Conservation (phyloP, 2,888 invertebrate species). For the Lochmaea crataegi region DNA sequence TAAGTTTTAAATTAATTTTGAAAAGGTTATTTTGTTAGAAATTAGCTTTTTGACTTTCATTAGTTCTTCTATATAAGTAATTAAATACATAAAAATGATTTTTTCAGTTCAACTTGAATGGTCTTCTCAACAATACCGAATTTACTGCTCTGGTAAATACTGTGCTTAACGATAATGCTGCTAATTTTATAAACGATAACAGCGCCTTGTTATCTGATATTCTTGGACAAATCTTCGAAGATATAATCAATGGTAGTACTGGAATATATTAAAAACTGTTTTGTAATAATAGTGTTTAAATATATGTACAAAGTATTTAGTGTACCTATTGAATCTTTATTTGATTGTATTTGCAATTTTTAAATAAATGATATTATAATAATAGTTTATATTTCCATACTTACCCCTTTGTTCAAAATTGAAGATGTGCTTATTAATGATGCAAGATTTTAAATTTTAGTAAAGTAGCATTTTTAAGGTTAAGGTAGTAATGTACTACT, state of each 20-base stretch:
- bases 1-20: conserved; percentile 3
- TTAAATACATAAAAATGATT: background rate
- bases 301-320: too few species aligned
- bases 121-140: conserved; percentile 54
- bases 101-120: conserved; percentile 57
- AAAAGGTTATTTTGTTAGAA: background rate
- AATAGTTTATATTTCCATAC: background rate
- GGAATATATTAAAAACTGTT: background rate
- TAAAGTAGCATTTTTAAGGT: too few species aligned
- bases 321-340: background rate
- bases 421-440: too few species aligned
- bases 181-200: conserved; percentile 51
- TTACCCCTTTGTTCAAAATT: too few species aligned
- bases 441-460: too few species aligned
- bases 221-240: conserved; percentile 49
- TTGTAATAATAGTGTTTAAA: too few species aligned
- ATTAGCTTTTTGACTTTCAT: too few species aligned
- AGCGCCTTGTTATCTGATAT: conserved; percentile 48
- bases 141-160: conserved; percentile 51
- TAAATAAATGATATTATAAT: background rate
- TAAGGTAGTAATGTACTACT: too few species aligned
- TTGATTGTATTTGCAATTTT: background rate
- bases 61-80: too few species aligned
- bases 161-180: conserved; percentile 51
- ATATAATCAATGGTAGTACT: conserved; percentile 43